Evolutionary conservation across 2,888 invertebrate species (phyloP), one percentile per base, ranked within the genome.

Genomic region (Drosophila cracens): DNA sequence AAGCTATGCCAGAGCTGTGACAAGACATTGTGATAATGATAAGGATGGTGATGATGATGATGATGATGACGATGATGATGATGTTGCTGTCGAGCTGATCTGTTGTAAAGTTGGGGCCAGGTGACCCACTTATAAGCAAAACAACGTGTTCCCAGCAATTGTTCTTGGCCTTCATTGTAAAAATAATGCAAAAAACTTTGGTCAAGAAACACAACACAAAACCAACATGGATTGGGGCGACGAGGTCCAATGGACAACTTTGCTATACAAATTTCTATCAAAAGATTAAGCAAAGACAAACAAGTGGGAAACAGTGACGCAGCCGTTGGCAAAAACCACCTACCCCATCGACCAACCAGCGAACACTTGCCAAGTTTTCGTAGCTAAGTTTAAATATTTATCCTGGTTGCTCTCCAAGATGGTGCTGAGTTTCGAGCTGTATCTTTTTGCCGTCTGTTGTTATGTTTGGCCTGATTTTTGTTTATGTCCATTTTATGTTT

Each of bases 211-310:
- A 38, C 25, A 46, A 46, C 46, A 25, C 46, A 70, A 67, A 70
- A 64, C 71, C 70, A 67, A 77, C 75, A 78, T 61, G 43, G 62
- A 38, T 57, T 27, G 21, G 16, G 13, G 18, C 25, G 53, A 51
- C 4, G 16, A 40, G 68, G 53, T 66, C 61, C 51, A 68, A 51
- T 40, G 61, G 34, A 75, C 87, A 84, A 87, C 72, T 89, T 90
- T 84, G 76, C 76, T 68, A 87, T 87, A 87, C 90, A 89, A 87
- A 87, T 90, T 90, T 89, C 89, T 89, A 87, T 90, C 90, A 89
- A 89, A 87, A 87, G 90, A 87, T 87, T 87, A 87, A 89, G 90
- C 80, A 87, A 85, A 85, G 90, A 85, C 90, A 85, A 85, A 85
- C 81, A 85, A 85, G 81, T 74, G 81, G 73, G 81, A 73, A 83